Evolutionary conservation across 2,888 invertebrate genomes (phyloP).

Genomic region (Hirtodrosophila duncani): DNA sequence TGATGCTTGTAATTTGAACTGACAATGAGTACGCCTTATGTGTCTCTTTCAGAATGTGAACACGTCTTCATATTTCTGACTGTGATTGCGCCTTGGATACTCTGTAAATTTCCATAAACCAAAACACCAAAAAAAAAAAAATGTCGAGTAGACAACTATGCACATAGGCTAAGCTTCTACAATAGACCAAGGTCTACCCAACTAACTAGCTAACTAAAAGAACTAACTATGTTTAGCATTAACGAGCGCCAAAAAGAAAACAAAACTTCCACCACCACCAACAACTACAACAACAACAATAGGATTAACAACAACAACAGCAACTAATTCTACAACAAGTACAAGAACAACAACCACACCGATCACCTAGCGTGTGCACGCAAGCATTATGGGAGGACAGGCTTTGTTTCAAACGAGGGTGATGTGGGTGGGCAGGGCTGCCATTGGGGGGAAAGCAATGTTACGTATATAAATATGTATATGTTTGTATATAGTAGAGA

Average conservation of each 20-base stretch:
- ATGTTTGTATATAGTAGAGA: conserved; percentile 38
- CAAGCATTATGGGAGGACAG: conserved; percentile 26
- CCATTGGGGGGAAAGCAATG: conserved; percentile 13
- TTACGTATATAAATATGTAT: conserved; percentile 12
- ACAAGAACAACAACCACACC: conserved; percentile 36
- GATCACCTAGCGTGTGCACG: conserved; percentile 34
- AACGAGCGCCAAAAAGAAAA: conserved; percentile 43
- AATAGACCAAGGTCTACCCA: too few relatives aligned
- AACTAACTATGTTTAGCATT: conserved; percentile 36
- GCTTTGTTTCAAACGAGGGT: conserved; percentile 13
- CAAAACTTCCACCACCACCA: conserved; percentile 35
- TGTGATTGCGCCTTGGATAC: conserved; percentile 76
- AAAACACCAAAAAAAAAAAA: conserved; percentile 16
- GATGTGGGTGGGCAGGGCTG: conserved; percentile 2
- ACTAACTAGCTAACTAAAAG: conserved; percentile 28
- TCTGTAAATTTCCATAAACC: conserved; percentile 58
- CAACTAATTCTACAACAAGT: conserved; percentile 31
- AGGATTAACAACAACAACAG: conserved; percentile 33
- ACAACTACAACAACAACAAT: conserved; percentile 24
- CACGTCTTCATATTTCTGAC: conserved; percentile 76
- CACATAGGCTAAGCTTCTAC: conserved; percentile 54
- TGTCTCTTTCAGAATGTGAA: conserved; percentile 77
- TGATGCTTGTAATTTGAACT: conserved; percentile 68
- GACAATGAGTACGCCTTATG: conserved; percentile 75
- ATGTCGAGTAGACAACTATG: too few relatives aligned